phyloP scores from a whole-genome alignment of 2,888 invertebrate species.

The Pristionchus fissidentatus region DNA sequence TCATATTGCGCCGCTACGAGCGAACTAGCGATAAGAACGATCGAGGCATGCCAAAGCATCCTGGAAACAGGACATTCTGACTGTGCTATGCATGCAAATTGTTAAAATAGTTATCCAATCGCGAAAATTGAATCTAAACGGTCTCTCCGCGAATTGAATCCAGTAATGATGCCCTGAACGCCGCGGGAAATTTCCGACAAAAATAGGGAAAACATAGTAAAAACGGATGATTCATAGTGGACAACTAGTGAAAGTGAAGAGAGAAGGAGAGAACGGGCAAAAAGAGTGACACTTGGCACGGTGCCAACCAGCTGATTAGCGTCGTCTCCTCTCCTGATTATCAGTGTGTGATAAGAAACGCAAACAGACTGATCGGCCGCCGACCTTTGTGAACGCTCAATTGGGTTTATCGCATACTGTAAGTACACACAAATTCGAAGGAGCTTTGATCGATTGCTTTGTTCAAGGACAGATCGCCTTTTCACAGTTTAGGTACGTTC shows the following conservation, averaged over 20 bases:
- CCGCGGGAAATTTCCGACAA: no score
- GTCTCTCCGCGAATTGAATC: no score
- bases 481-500: no score
- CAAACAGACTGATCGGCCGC: background rate
- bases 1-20: conserved; percentile 1
- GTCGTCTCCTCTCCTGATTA: conserved; percentile 23
- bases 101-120: background rate
- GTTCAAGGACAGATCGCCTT: no score
- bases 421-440: background rate
- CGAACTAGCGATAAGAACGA: background rate
- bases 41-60: background rate
- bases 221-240: background rate
- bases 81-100: background rate
- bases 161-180: no score
- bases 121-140: background rate
- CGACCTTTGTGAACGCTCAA: background rate
- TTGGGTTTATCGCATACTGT: background rate
- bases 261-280: background rate
- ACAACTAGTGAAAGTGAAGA: background rate
- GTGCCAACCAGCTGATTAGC: background rate
- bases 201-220: background rate
- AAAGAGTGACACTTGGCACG: background rate
- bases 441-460: no score
- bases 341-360: background rate
- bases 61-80: background rate